Evolutionary conservation across 2,113 vertebrate genomes (phyloP).

Genomic region (Neotragus pygmaeus): DNA sequence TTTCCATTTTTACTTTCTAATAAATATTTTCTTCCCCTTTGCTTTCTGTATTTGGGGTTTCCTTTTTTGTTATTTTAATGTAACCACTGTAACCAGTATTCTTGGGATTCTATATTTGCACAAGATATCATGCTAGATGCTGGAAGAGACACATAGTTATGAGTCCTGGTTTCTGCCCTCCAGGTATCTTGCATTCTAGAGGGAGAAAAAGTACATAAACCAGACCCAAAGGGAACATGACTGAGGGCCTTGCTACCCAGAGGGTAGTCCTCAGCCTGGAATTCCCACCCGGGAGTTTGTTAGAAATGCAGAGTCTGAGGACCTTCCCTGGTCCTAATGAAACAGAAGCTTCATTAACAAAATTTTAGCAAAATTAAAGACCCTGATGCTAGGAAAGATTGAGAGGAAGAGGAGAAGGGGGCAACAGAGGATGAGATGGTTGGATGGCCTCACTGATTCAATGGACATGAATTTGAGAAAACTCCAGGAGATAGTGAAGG

Average conservation of each 20-base stretch:
- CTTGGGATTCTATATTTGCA: background rate
- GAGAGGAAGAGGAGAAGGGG: background rate
- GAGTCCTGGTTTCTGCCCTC: background rate
- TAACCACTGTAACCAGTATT: background rate
- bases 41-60: background rate
- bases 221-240: background rate
- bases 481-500: background rate
- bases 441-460: background rate
- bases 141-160: background rate
- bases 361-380: background rate
- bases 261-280: background rate
- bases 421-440: background rate
- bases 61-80: background rate
- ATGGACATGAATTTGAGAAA: background rate
- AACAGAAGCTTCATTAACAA: background rate
- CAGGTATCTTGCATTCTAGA: background rate
- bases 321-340: background rate
- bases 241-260: background rate
- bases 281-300: background rate
- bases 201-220: background rate
- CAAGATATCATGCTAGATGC: background rate
- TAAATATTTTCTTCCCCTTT: background rate
- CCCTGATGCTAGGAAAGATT: background rate
- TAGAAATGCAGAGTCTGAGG: background rate
- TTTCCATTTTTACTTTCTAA: conserved; percentile 1